Base-by-base conservation (phyloP, 2,888 invertebrate species). In the Fabriciana adippe region DNA sequence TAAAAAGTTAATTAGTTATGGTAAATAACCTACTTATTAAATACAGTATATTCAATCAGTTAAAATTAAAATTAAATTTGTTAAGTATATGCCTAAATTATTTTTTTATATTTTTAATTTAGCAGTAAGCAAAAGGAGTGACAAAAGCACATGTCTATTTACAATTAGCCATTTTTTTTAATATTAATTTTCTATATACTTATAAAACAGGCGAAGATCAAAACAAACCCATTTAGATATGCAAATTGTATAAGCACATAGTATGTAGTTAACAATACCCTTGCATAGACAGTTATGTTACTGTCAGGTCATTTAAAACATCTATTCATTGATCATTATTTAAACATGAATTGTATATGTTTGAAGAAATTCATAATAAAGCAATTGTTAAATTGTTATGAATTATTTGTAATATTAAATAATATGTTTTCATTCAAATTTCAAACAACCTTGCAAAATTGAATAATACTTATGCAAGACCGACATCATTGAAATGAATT, bases 311-410 rank as follows among this genome's bases (percentile, higher is more conserved):
- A 41, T 41, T 48, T n/a, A 48, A 31, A 59, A 48, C 59, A 47
- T 26, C 26, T 26, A 26, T 45, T 21, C 26, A 59, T n/a, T 48
- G 2, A 41, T 11, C 11, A 41, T 41, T 8, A 41, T 8, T 26
- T 16, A 59, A 57, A 21, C 15, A 45, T 21, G 18, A 21, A 47
- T 45, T 14, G 14, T 18, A 8, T n/a, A 14, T 47, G 21, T 47
- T 45, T 45, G 8, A 13, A 57, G 18, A 48, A n/a, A 59, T 8
- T 48, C 45, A 57, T 47, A 45, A 57, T 21, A 47, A 57, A 59
- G 26, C 11, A 26, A 26, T 26, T 21, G n/a, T 57, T 15, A 15
- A 57, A 15, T 45, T 3, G 15, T 45, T 57, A 15, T 45, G 1
- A 15, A 57, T 47, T 59, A 57, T n/a, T 47, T 4, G 13, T 6